Evolutionary conservation across 1,140 invertebrate species (phyloP), one percentile per base, ranked within the genome.

Genomic region (Chironomus tepperi): DNA sequence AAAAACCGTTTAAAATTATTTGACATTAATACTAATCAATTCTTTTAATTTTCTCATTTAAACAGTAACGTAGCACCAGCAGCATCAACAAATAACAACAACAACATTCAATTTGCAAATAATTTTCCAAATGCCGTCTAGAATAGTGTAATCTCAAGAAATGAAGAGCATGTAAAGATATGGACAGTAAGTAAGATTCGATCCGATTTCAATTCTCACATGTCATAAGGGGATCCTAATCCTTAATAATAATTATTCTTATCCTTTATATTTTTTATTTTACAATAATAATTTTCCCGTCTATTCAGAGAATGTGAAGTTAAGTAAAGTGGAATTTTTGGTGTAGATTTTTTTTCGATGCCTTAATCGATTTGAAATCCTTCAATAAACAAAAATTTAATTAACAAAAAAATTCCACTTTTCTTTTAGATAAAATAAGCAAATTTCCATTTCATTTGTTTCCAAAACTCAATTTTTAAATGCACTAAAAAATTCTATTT

Each of bases 81-180:
- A 19, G 7, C 65, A 19, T 18, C 65, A 18, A 18, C 16, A 18
- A 70, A 70, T 16, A 70, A 70, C 18, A 70, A 70, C 65, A 70
- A 70, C 19, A 21, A 70, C 65, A 70, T 70, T 70, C 65, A 21
- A 70, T 70, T 70, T 70, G 18, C 19, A 15, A 70, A 70, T 21
- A 70, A 21, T 16, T 70, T 70, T 21, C 65, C 16, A 8, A 70
- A 70, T 19, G 16, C 65, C 18, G 65, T 70, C 18, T 70, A 70
- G 19, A 70, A 70, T 18, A 70, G n/a, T 57, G 47, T n/a, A 57
- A 18, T 70, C n/a, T 21, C 16, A 70, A 70, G 3, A 9, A 16
- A 70, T 70, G 65, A 70, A 19, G 47, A 34, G 24, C 24, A 34
- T 5, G 24, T 34, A 34, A 34, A 34, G 24, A 57, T 57, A 57